Base-by-base conservation (phyloP, 2,888 invertebrate genomes). In the Hemithea aestivaria region DNA sequence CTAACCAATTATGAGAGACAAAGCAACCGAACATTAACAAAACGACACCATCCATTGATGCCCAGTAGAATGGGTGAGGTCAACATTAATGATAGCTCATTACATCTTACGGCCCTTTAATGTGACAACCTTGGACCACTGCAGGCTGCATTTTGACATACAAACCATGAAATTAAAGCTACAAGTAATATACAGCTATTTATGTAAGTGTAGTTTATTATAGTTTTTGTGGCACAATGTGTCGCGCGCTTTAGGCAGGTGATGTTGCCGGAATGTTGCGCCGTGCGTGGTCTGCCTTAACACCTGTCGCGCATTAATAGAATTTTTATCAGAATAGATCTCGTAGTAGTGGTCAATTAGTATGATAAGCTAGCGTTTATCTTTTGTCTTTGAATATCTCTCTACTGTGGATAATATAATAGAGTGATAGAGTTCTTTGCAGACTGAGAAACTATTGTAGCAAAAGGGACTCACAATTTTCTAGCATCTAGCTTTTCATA, bases 211-310 rank as follows among this genome's bases (percentile, higher is more conserved):
- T 56, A 51, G 55, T 40, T 52, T 39, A 61, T 63, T 65, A 70
- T 41, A 48, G 65, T 80, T 81, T 79, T 81, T 82, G 69, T 56
- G 43, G 40, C 53, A 42, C 58, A 57, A 50, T 37, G 50, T 47
- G 59, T 58, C 51, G 59, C 51, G 54, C 58, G 66, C 32, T 24
- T 32, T 22, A 32, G 25, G 55, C 57, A 59, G 62, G 55, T 61
- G 64, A 44, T 40, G 41, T 37, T 41, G 45, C 8, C 7, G 46
- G 50, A 53, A 50, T 53, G 50, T 34, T 36, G 49, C 51, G 47
- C 39, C 49, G 52, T 53, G 52, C 47, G 50, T 50, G 48, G 54
- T 50, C 39, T 26, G 34, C 32, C 24, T 45, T 43, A 34, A 12
- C 70, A 72, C 62, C 70, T 66, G 69, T 51, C 45, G 29, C n/a